Evolutionary conservation across 2,797 vertebrate species (phyloP), one percentile per base, ranked within the genome.

Genomic region (Tauraco hartlaubi): DNA sequence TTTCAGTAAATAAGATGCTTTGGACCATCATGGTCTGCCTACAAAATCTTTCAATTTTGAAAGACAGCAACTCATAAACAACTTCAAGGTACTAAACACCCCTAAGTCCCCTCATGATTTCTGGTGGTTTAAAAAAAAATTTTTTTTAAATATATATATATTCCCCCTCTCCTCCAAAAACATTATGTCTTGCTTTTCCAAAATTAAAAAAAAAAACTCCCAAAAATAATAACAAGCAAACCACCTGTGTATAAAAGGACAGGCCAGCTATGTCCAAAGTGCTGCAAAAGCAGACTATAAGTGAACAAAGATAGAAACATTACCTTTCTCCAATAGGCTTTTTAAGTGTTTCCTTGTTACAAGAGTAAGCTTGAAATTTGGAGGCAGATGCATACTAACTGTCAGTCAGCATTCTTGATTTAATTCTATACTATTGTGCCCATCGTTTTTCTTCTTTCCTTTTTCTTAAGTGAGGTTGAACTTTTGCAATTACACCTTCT

Each of bases 241-340:
- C 44, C 48, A 33, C 9, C 35, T 75, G 44, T 3, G 0, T 49
- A 77, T 37, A 88, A 87, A 94, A 66, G 44, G n/a, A 79, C 5
- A 66, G 28, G 21, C 80, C 37, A 26, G 55, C 37, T 88, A 52
- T 7, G 75, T 15, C n/a, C 19, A 48, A 92, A 92, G 62, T 44
- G 43, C 73, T 94, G 59, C 58, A 75, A 93, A 93, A 88, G 72
- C 64, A 92, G 52, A 88, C 90, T 64, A 46, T 41, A 94, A 84
- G 91, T 29, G 44, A 94, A 91, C 39, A 67, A 78, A 89, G 66
- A 78, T 0, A 59, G 37, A 71, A 90, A 6, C 21, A 68, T 88
- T 78, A 64, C 78, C 49, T 64, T 90, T 62, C 43, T 88, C 49
- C 51, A 73, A 78, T 90, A 95, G 41, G 46, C 0, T 91, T 84